These are phyloP conservation scores for Xenentodon cancila DNA, from an alignment of 2,797 vertebrate genomes.

Conservation along the genomic window DNA sequence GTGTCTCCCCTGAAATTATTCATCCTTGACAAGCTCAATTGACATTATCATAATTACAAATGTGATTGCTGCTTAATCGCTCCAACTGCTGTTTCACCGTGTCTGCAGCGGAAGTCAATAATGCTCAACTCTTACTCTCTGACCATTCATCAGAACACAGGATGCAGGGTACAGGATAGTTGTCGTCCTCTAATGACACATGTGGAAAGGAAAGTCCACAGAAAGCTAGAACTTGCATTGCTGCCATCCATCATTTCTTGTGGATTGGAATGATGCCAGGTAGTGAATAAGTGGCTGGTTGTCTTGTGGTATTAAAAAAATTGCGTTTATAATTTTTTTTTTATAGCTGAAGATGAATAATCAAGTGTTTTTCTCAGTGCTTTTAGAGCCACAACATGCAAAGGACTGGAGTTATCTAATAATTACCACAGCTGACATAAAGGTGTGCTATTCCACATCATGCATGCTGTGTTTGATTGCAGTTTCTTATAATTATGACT, in stretches of 20 bases:
- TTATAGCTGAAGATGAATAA: no score
- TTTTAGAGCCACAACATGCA: no score
- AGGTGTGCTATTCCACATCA: no score
- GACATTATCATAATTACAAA: constrained; percentile 82
- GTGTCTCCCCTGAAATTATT: constrained; percentile 84
- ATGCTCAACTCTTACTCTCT: constrained; percentile 41
- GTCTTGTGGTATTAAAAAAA: not conserved
- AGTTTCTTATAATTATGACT: no score
- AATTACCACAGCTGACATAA: no score
- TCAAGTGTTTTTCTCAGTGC: no score
- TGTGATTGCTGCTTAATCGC: constrained; percentile 75
- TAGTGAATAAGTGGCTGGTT: not conserved
- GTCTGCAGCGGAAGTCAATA: constrained; percentile 60
- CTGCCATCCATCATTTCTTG: no score
- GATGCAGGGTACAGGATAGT: constrained; percentile 53
- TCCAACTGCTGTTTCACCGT: constrained; percentile 53
- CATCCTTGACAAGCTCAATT: constrained; percentile 84
- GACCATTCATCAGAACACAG: constrained; percentile 63
- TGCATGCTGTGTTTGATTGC: no score
- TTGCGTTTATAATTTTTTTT: no score
- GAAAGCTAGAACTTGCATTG: constrained; percentile 9
- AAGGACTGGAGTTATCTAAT: no score
- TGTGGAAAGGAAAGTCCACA: constrained; percentile 37
- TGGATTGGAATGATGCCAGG: constrained; percentile 28
- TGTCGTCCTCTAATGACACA: constrained; percentile 45